Conservation (phyloP, 2,888 invertebrate genomes). For the Volucella bombylans region DNA sequence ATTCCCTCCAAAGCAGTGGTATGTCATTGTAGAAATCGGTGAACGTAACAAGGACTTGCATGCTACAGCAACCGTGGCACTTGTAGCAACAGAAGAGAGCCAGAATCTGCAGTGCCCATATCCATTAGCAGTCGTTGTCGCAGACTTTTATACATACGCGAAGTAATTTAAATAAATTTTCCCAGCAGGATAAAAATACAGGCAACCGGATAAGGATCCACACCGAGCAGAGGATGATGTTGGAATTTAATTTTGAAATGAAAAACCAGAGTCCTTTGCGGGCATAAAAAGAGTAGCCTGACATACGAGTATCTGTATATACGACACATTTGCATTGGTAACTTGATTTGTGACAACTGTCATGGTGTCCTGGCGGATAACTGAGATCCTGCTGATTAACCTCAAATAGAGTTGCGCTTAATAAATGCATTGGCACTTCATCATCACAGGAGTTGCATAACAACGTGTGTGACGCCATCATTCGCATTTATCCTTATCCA, state of each 20-base stretch:
- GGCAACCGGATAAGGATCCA: slow-evolving; percentile 22
- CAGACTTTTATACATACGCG: slow-evolving; percentile 23
- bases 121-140: not conserved
- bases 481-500: slow-evolving; percentile 8
- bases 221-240: slow-evolving; percentile 8
- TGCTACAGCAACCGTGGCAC: slow-evolving; percentile 32
- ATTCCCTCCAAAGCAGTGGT: not conserved
- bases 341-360: slow-evolving; percentile 56
- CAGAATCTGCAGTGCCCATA: too few relatives aligned
- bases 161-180: slow-evolving; percentile 67
- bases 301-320: slow-evolving; percentile 16
- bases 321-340: slow-evolving; percentile 21
- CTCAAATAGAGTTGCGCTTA: slow-evolving; percentile 52
- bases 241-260: slow-evolving; percentile 10
- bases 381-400: slow-evolving; percentile 32
- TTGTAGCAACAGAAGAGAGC: not conserved
- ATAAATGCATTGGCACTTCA: slow-evolving; percentile 54
- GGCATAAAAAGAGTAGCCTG: slow-evolving; percentile 1
- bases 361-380: slow-evolving; percentile 44
- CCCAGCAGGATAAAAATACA: slow-evolving; percentile 38
- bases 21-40: slow-evolving; percentile 7
- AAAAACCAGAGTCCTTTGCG: slow-evolving; percentile 1
- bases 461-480: slow-evolving; percentile 24
- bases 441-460: slow-evolving; percentile 42
- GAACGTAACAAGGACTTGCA: slow-evolving; percentile 19